Evolutionary conservation across 2,888 invertebrate species (phyloP), one percentile per base, ranked within the genome.

Genomic region (Caenorhabditis sp.): DNA sequence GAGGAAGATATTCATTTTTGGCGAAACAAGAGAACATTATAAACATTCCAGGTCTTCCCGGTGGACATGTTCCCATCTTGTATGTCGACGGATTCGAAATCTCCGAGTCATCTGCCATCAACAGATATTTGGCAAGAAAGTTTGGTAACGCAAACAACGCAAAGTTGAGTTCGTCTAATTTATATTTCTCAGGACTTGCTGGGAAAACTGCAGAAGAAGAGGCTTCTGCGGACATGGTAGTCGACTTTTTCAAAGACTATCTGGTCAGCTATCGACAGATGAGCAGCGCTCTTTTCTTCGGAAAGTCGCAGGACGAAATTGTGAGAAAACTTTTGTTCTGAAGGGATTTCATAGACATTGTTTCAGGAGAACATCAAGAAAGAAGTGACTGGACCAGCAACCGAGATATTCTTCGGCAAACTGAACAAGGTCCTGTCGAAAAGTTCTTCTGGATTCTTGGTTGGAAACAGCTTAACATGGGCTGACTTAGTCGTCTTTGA

Each of bases 401-500:
- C 13, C 2, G 32, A 60, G n/a, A 22, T 58, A 0, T 78, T 60
- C 20, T 65, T 78, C 15, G 15, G 8, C 0, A 35, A 37, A 26
- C 24, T 78, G 13, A 65, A 44, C 11, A 56, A 51, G 24, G 28
- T 56, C 13, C 53, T 77, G 35, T 35, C 56, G 8, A 77, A 58
- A 2, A 69, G 32, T 13, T 24, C 47, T 6, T 64, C 78, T 9
- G 70, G 70, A 40, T 78, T 37, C 32, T 44, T 78, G 9, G 60
- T 78, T 22, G 78, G 78, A 40, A n/a, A 58, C 32, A 24, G 47
- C 8, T 26, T 78, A 8, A 78, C 78, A 15, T 78, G 62, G 64
- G 78, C 78, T 1, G 78, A 78, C 60, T 6, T 78, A 1, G 56
- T 64, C 13, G 58, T 70, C 2, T 70, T 70, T 11, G 78, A 78